A percentile compares a stretch with the other conserved stretches of the same genome.
These are phyloP conservation scores for Tipula helvola DNA, from an alignment of 2,888 invertebrate species.

Conservation along the genomic window DNA sequence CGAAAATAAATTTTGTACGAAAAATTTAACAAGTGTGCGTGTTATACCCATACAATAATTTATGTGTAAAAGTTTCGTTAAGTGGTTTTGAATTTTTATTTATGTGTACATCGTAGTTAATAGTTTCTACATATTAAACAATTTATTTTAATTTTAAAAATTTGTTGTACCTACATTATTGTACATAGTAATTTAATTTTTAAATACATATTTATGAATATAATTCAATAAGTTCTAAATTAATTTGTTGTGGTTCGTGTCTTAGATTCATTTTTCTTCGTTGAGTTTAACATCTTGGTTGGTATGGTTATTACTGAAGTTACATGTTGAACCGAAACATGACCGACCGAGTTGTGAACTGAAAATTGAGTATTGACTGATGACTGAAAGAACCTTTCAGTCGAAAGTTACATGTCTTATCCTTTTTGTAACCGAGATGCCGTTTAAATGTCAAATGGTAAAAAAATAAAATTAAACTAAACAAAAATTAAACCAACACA, in stretches of 20 bases:
- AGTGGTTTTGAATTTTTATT: not conserved
- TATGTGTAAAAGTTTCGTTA: not conserved
- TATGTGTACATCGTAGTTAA: not conserved
- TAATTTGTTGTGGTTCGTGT: not conserved
- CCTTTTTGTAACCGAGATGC: no score
- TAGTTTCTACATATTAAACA: not conserved
- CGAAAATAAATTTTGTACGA: not conserved
- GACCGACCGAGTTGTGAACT: no score
- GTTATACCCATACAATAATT: not conserved
- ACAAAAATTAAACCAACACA: no score
- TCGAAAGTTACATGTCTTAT: no score
- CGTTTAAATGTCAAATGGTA: no score
- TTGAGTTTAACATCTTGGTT: not conserved
- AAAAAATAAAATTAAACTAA: no score
- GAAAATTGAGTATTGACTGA: no score
- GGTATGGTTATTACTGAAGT: no score
- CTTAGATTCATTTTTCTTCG: not conserved
- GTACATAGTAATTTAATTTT: no score
- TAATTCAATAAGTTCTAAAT: not conserved
- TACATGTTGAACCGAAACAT: no score
- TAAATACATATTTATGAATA: not conserved
- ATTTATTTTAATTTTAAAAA: not conserved
- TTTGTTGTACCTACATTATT: not conserved
- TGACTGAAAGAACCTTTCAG: no score
- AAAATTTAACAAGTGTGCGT: not conserved